Conservation (phyloP, 2,113 vertebrate genomes). For the Pelusios castaneus region DNA sequence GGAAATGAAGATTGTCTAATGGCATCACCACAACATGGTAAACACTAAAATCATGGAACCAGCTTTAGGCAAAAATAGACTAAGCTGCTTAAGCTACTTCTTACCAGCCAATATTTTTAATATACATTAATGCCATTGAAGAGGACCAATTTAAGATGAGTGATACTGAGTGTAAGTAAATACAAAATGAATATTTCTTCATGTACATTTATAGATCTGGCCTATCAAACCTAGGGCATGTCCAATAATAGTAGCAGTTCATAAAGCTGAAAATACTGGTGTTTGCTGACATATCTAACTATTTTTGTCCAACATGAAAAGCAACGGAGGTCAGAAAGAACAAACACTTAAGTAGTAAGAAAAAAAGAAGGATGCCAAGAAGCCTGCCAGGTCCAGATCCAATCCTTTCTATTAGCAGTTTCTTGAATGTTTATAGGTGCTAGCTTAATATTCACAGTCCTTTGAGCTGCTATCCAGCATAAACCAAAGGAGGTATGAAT, state of each 20-base stretch:
- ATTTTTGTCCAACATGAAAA: background rate
- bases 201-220: background rate
- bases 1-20: background rate
- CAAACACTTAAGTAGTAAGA: background rate
- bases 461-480: background rate
- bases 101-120: background rate
- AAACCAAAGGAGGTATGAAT: background rate
- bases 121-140: background rate
- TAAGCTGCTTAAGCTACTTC: background rate
- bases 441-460: background rate
- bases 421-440: background rate
- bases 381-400: background rate
- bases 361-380: background rate
- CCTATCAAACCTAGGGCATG: background rate
- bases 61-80: background rate
- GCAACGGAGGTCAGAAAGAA: background rate
- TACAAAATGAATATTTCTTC: background rate
- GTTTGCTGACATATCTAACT: background rate
- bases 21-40: background rate
- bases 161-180: background rate
- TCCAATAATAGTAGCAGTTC: background rate
- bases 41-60: background rate
- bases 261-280: background rate
- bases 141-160: background rate
- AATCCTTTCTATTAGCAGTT: background rate